phyloP scores from a whole-genome alignment of 2,113 vertebrate genomes.

The Emydocephalus ijimae region DNA sequence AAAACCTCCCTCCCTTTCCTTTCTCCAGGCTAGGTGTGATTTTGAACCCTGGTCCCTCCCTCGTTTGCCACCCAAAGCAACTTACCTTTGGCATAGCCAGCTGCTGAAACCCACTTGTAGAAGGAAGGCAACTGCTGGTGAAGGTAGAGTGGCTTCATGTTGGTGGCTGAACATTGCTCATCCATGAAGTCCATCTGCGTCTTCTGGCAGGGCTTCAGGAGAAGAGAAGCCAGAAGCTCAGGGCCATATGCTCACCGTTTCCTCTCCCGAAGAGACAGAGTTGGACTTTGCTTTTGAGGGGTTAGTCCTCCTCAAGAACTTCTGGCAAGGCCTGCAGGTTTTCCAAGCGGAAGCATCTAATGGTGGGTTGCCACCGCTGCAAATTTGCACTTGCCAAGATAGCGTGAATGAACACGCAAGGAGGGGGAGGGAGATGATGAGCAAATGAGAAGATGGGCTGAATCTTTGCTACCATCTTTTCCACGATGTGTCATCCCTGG shows the following conservation, averaged over 20 bases:
- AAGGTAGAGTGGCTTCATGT: constrained; percentile 74
- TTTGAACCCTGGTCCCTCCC: background rate
- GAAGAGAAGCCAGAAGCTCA: background rate
- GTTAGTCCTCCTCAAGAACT: too few species aligned
- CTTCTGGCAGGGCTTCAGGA: constrained; percentile 72
- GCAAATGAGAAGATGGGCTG: background rate
- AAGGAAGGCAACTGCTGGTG: constrained; percentile 58
- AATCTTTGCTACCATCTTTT: background rate
- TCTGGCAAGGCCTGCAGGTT: background rate
- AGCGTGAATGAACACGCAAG: background rate
- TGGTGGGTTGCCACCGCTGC: too few species aligned
- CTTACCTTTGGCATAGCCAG: constrained; percentile 77
- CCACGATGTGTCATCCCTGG: background rate
- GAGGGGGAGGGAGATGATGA: background rate
- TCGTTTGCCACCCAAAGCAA: background rate
- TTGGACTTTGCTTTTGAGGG: background rate
- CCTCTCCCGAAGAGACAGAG: too few species aligned
- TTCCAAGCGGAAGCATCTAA: background rate
- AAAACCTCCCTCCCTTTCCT: background rate
- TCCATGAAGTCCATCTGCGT: constrained; percentile 88
- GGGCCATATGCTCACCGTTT: too few species aligned
- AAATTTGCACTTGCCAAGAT: background rate
- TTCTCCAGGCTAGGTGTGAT: background rate
- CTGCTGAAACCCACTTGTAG: constrained; percentile 84
- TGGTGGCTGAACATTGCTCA: constrained; percentile 84